Base-by-base conservation (phyloP, 2,888 invertebrate genomes). In the Vesta saturnalis region DNA sequence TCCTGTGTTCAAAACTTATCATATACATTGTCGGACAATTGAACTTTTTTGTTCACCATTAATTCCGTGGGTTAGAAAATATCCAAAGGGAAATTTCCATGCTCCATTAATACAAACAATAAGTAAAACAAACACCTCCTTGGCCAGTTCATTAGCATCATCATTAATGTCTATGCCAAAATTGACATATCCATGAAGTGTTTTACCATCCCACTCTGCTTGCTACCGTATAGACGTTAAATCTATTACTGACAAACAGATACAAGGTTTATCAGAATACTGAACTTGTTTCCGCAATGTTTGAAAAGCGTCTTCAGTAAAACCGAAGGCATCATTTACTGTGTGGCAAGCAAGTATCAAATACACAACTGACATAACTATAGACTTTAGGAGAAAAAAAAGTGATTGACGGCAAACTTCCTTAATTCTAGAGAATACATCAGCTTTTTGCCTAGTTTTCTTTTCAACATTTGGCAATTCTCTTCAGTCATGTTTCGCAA, bases 141-240 rank as follows among this genome's bases (percentile, higher is more conserved):
- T 75, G 6, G 76, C 76, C 60, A 72, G 64, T 49, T 71, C 69
- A n/a, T 73, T 23, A 16, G 23, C 16, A 60, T 77, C 78, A 54
- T 60, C 46, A 30, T 75, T 72, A 6, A 74, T 49, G 23, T 59
- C 64, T 3, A 67, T 68, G 8, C 77, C 77, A 54, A 75, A 67
- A 64, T 77, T 76, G 1, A 79, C 74, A 67, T 73, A 75, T 1
- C 79, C 78, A 57, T 30, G 52, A 47, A 70, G 72, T 55, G 72
- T 72, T 12, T 39, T 64, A 12, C 75, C 75, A n/a, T 70, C 67
- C 70, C 72, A 77, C 47, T 77, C 74, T 3, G 76, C 59, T 54
- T 73, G 67, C 57, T 73, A 66, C 19, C 76, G 69, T 18, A 79
- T 77, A 8, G 74, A 68, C 75, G 80, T 79, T 70, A 79, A 77